Evolutionary conservation across 2,113 vertebrate genomes (phyloP), one percentile per base, ranked within the genome.

Genomic region (Erythrocercus mccallii): DNA sequence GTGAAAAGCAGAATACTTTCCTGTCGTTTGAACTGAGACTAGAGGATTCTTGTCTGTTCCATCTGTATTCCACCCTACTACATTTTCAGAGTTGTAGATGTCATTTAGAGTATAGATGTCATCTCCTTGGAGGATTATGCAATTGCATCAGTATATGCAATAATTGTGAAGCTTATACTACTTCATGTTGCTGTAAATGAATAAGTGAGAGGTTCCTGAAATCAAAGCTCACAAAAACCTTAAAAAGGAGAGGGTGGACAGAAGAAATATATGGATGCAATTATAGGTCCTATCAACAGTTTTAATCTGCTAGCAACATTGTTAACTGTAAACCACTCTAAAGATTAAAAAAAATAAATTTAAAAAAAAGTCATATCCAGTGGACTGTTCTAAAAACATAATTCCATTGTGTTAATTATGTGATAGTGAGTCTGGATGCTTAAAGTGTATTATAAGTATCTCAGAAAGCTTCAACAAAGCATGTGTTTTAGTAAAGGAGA

Each of bases 401-500:
- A 51, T 94, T 97, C 96, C 60, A 17, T 90, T 71, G 69, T 64
- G 72, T 85, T 94, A 92, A 90, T 87, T 81, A 73, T 85, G 61
- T n/a, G 71, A 35, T 74, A 31, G 61, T 86, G 45, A 50, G 45
- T 90, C 57, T 89, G 58, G n/a, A 70, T 87, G 40, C 44, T 93
- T 96, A 58, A 89, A 93, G 42, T 79, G 33, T 80, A 22, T 68
- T 91, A 45, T 9, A 78, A 10, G 77, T 79, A 78, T 90, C 92
- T 96, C 72, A 94, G 58, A 71, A 80, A 95, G 37, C 81, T 90
- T 65, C 16, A 94, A 38, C 79, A 96, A 96, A 93, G 15, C 15
- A 27, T 54, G 17, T 58, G 47, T 85, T 95, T 95, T 90, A 90
- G 80, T 89, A 90, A 92, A 94, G 48, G 22, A 42, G 85, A 93